Evolutionary conservation across 2,888 invertebrate genomes (phyloP), one percentile per base, ranked within the genome.

Genomic region (Meteorus cinctellus): DNA sequence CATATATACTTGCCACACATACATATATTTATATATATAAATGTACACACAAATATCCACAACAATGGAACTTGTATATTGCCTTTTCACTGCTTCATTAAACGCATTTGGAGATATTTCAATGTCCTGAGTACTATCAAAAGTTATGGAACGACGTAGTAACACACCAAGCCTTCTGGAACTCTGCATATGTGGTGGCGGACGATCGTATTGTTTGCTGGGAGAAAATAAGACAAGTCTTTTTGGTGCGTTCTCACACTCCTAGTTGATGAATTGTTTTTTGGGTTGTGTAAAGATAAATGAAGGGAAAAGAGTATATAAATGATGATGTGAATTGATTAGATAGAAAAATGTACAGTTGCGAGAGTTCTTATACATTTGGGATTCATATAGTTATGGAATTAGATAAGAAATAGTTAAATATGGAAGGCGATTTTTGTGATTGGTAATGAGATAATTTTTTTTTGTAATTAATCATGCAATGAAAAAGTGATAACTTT

Each of bases 81-180:
- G 31, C 27, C 31, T 62, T 27, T 31, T 29, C 62, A 29, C 14
- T 14, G 31, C 31, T 62, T 6, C 19, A 29, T 16, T 62, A 29
- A 29, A 55, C 14, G 55, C 45, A 72, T 68, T 68, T 72, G 70
- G 73, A 73, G 55, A 68, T 72, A 66, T 67, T 67, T 31, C 62
- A n/a, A 29, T n/a, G 29, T 55, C 55, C n/a, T n/a, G 31, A 16
- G 31, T 63, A 27, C 3, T 0, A 31, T 62, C n/a, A 62, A 29
- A 55, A 78, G 78, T 63, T 74, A 84, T 83, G 83, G 83, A 83
- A 45, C 65, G 63, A 72, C 72, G 74, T 72, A 45, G 78, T 27
- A 72, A 76, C 62, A 34, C 77, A 24, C 69, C 71, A 59, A 76
- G 71, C 76, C 63, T 83, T 14, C 75, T 83, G 60, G 78, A 77